These are phyloP conservation scores for Cyprinodon diabolis DNA, from an alignment of 2,797 vertebrate species.

Conservation along the genomic window DNA sequence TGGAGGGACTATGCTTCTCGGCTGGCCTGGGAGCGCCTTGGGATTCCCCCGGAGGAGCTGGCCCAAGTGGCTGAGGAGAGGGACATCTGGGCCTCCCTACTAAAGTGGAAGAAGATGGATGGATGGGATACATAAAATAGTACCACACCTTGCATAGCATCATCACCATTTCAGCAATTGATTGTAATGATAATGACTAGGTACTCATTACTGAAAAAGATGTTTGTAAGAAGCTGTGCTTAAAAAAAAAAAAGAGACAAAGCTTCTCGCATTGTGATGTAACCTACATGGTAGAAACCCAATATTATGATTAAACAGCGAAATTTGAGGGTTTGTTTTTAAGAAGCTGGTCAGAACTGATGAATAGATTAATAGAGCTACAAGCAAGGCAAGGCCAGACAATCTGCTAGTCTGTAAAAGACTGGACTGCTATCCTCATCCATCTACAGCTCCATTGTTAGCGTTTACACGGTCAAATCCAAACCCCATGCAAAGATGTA, in stretches of 20 bases:
- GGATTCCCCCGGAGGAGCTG: too few relatives aligned
- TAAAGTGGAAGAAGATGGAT: too few relatives aligned
- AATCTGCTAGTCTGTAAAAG: not conserved
- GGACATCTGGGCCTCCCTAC: too few relatives aligned
- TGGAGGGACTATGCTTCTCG: too few relatives aligned
- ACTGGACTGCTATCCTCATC: not conserved
- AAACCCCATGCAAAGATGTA: not conserved
- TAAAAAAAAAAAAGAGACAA: slow-evolving; percentile 37
- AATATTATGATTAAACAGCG: not conserved
- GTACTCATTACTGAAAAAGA: slow-evolving; percentile 57
- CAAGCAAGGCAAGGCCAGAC: not conserved
- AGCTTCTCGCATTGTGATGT: slow-evolving; percentile 4
- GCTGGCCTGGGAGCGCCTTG: too few relatives aligned
- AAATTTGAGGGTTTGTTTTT: not conserved
- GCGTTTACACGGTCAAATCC: not conserved
- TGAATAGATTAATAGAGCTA: not conserved
- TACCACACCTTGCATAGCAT: slow-evolving; percentile 34
- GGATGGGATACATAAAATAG: slow-evolving; percentile 41
- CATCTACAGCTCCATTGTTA: not conserved
- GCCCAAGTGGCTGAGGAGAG: too few relatives aligned
- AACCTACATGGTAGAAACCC: too few relatives aligned
- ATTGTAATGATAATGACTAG: slow-evolving; percentile 43
- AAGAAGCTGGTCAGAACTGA: not conserved
- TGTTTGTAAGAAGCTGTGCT: slow-evolving; percentile 66
- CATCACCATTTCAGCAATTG: slow-evolving; percentile 45